A percentile compares a stretch with the other conserved stretches of the same genome.
Conservation (phyloP, 2,888 invertebrate species). For the Seladonia tumulorum region DNA sequence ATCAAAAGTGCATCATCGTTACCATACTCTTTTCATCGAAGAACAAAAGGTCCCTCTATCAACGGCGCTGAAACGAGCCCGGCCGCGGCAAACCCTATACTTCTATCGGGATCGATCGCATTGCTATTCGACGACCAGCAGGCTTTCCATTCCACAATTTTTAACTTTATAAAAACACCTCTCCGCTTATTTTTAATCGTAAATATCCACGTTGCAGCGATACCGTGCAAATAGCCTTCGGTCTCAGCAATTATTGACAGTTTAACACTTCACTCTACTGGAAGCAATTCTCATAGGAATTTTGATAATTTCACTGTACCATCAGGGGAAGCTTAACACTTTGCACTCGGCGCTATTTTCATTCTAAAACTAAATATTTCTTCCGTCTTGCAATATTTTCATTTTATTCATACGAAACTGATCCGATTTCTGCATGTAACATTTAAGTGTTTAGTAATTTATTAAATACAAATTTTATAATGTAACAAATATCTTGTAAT, state of each 20-base stretch:
- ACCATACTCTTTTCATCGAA: slow-evolving; percentile 2
- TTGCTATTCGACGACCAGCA: neutral
- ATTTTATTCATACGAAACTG: too few species aligned
- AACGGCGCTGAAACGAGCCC: neutral
- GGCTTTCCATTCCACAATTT: neutral
- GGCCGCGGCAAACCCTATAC: neutral
- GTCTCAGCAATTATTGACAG: neutral
- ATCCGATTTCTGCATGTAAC: too few species aligned
- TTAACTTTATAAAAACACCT: neutral
- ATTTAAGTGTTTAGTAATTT: too few species aligned
- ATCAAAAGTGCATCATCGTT: slow-evolving; percentile 14
- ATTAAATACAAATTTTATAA: too few species aligned
- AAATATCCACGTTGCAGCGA: neutral
- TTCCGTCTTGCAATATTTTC: too few species aligned
- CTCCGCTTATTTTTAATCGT: neutral
- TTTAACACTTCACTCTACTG: neutral
- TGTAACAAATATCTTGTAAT: too few species aligned
- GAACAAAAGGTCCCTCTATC: neutral
- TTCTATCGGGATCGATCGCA: neutral
- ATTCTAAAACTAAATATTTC: too few species aligned
- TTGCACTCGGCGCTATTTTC: too few species aligned
- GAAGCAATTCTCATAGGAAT: too few species aligned
- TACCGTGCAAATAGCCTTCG: neutral
- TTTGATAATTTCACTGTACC: too few species aligned
- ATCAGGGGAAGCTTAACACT: too few species aligned